A percentile compares a stretch with the other conserved stretches of the same genome.
These are phyloP conservation scores for Aldabrachelys gigantea DNA, from an alignment of 2,113 vertebrate species.

Conservation along the genomic window DNA sequence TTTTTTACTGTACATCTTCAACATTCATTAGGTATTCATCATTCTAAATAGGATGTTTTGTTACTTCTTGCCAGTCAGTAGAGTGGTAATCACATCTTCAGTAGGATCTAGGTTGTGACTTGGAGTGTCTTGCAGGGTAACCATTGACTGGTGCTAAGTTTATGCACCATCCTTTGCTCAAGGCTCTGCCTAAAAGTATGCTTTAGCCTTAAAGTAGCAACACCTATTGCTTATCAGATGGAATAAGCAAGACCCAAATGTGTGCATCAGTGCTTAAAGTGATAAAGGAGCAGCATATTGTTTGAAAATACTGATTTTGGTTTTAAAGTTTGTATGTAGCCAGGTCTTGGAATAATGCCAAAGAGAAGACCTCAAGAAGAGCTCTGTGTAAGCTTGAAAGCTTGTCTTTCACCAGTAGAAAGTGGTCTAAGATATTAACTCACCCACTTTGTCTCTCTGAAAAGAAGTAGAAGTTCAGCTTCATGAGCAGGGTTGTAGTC, in stretches of 20 bases:
- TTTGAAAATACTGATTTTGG: rapidly evolving
- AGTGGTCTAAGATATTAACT: neutral
- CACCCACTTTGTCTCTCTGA: neutral
- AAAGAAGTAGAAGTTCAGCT: neutral
- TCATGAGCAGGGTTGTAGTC: rapidly evolving
- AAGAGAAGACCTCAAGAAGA: neutral
- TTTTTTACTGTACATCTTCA: rapidly evolving
- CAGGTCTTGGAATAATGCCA: rapidly evolving
- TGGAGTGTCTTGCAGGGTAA: neutral
- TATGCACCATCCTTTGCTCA: neutral
- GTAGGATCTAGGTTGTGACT: neutral
- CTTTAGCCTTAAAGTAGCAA: neutral
- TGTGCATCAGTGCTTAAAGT: neutral
- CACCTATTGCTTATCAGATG: neutral
- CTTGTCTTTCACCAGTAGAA: neutral
- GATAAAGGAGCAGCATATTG: neutral
- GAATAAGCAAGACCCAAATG: neutral
- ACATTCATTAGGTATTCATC: neutral
- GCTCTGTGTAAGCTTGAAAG: neutral
- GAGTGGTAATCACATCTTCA: neutral
- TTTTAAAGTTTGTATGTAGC: rapidly evolving
- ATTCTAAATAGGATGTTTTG: neutral
- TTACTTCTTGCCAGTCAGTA: rapidly evolving
- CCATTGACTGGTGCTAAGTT: neutral
- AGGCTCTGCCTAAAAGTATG: neutral